These are phyloP conservation scores for Ceratoteleas bidentatus DNA, from an alignment of 1,140 invertebrate genomes.

Conservation along the genomic window DNA sequence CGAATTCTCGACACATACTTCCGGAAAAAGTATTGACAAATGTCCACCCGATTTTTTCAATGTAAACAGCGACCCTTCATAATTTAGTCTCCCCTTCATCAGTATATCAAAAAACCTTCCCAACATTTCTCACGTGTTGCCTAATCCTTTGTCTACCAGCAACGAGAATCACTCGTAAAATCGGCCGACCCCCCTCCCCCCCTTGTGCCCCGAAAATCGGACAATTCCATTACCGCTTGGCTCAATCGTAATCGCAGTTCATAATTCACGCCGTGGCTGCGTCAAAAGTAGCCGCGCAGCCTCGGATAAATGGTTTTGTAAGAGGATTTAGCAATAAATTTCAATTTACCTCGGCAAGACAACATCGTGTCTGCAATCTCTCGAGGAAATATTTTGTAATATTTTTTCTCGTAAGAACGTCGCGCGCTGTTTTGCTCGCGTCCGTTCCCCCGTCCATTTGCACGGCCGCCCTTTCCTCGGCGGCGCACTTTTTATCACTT, in stretches of 20 bases:
- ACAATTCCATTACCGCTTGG: constrained; percentile 40
- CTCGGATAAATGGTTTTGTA: constrained; percentile 59
- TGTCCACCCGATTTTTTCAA: no score
- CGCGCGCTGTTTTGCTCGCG: constrained; percentile 15
- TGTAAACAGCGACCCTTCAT: no score
- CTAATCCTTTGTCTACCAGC: no score
- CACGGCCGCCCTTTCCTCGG: neutral
- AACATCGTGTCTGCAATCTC: constrained; percentile 56
- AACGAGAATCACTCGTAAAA: no score
- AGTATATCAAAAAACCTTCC: no score
- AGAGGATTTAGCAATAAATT: constrained; percentile 64
- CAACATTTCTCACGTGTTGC: no score
- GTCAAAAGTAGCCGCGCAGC: constrained; percentile 45
- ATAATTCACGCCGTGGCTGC: constrained; percentile 41
- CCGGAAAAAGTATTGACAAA: no score
- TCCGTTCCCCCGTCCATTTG: neutral
- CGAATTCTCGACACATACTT: no score
- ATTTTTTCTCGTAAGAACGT: constrained; percentile 56
- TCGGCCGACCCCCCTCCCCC: no score
- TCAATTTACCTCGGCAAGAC: constrained; percentile 60
- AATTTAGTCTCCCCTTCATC: no score
- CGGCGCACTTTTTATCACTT: constrained; percentile 33
- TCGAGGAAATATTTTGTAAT: constrained; percentile 60
- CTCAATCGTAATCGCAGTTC: constrained; percentile 49
- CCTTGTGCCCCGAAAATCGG: no score